Evolutionary conservation across 2,797 vertebrate genomes (phyloP).

Genomic region (Cynopterus sphinx): DNA sequence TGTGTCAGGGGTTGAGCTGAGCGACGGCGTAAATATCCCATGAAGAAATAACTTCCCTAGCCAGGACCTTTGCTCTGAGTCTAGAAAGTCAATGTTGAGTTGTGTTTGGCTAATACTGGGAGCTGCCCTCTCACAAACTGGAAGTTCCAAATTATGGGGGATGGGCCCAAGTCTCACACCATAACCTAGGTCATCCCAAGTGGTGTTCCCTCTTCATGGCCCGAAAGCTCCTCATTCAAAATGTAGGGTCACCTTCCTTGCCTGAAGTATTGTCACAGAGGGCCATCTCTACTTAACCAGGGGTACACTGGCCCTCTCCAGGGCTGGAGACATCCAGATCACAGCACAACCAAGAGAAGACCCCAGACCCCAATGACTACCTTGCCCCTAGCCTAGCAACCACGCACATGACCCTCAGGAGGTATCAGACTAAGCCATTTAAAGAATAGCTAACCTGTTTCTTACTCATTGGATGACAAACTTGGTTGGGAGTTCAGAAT

Average conservation of each 20-base stretch:
- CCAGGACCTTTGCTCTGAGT: not conserved
- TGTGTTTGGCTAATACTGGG: not conserved
- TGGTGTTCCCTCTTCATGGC: not conserved
- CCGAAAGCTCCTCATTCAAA: not conserved
- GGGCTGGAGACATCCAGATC: not conserved
- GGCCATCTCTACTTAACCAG: not conserved
- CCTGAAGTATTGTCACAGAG: not conserved
- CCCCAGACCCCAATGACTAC: not conserved
- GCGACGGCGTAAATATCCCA: fast-evolving
- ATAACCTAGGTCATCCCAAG: not conserved
- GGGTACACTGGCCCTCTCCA: not conserved
- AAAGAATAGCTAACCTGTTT: not conserved
- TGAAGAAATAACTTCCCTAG: not conserved
- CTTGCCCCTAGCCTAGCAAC: not conserved
- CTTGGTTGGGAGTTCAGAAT: not conserved
- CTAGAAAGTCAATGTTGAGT: not conserved
- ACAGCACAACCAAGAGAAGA: not conserved
- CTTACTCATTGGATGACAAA: not conserved
- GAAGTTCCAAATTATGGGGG: not conserved
- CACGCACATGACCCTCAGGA: not conserved
- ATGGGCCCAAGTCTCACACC: not conserved
- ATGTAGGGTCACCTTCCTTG: not conserved
- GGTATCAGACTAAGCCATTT: not conserved
- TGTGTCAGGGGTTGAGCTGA: not conserved
- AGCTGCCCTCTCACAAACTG: not conserved